Evolutionary conservation across 2,113 vertebrate species (phyloP).

Genomic region (Sigmodon hispidus): DNA sequence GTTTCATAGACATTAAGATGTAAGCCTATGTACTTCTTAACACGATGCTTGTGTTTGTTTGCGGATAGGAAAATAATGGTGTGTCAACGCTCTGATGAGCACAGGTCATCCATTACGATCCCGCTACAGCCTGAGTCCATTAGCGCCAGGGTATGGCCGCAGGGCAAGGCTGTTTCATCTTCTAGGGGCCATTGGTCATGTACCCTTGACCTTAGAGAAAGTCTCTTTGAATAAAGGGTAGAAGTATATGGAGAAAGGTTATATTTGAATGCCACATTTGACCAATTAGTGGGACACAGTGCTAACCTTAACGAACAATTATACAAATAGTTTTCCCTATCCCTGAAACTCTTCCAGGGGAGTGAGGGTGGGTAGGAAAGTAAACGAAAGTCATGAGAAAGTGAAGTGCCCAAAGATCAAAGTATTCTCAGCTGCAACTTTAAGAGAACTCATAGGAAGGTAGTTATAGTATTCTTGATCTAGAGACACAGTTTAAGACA

Average conservation of each 20-base stretch:
- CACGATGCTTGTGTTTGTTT: slow-evolving; percentile 69
- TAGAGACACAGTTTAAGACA: background rate
- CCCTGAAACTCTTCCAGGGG: background rate
- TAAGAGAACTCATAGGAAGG: background rate
- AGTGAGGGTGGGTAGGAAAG: background rate
- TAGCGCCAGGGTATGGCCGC: slow-evolving; percentile 55
- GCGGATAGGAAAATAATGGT: slow-evolving; percentile 71
- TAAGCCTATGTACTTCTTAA: slow-evolving; percentile 68
- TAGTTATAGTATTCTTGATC: background rate
- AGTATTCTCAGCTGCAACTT: background rate
- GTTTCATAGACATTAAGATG: slow-evolving; percentile 61
- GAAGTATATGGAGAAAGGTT: slow-evolving; percentile 69
- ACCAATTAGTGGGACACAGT: slow-evolving; percentile 64
- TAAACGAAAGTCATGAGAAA: slow-evolving; percentile 72
- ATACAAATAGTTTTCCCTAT: slow-evolving; percentile 60
- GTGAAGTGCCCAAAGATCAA: slow-evolving; percentile 37
- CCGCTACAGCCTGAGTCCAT: slow-evolving; percentile 57
- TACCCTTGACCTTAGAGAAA: slow-evolving; percentile 69
- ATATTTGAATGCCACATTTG: slow-evolving; percentile 56
- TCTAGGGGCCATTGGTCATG: slow-evolving; percentile 50
- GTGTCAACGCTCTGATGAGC: slow-evolving; percentile 57
- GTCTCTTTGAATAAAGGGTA: slow-evolving; percentile 64
- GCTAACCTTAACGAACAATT: slow-evolving; percentile 64
- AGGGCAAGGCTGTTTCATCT: slow-evolving; percentile 55
- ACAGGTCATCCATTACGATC: slow-evolving; percentile 59